Base-by-base conservation (phyloP, 2,888 invertebrate genomes). In the Pterostichus madidus region DNA sequence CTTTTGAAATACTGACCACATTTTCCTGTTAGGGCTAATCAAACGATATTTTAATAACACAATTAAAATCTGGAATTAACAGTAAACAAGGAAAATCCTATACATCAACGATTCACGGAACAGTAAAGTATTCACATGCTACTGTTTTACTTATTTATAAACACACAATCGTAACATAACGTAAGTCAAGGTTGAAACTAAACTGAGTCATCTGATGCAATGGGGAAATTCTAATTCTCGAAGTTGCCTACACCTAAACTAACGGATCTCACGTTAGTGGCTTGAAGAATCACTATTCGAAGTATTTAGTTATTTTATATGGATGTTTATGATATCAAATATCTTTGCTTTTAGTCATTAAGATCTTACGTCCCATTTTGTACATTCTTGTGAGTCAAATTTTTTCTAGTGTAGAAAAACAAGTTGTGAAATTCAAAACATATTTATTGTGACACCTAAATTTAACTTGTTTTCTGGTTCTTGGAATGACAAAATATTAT, bases 221-320 rank as follows among this genome's bases (percentile, higher is more conserved):
- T 78, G 31, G 44, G 39, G 78, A 78, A 59, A 78, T 61, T 61
- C n/a, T 44, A 59, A 39, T 78, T 44, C 59, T 77, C 17, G n/a
- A 32, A 77, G 35, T 17, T 24, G 35, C 17, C 59, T 8, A 75
- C 52, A 7, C 6, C 5, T 1, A 52, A 78, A 39, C 15, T 78
- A 78, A 78, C 78, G 78, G 78, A 78, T 32, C 15, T 35, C 56
- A 56, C 56, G 39, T 64, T 39, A 39, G 64, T 17, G 39, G 17
- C 24, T 44, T 15, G 0, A 5, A 17, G 68, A 39, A 71, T 71
- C 44, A 71, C 44, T 71, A 39, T 44, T 71, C 68, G 31, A n/a
- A 13, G 35, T 56, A 76, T 76, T 53, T 39, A 39, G 7, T 5
- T 39, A 1, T 39, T 76, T 53, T 32, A 76, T 76, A 8, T 35